Evolutionary conservation across 2,113 vertebrate species (phyloP).

Genomic region (Myiozetetes cayanensis): DNA sequence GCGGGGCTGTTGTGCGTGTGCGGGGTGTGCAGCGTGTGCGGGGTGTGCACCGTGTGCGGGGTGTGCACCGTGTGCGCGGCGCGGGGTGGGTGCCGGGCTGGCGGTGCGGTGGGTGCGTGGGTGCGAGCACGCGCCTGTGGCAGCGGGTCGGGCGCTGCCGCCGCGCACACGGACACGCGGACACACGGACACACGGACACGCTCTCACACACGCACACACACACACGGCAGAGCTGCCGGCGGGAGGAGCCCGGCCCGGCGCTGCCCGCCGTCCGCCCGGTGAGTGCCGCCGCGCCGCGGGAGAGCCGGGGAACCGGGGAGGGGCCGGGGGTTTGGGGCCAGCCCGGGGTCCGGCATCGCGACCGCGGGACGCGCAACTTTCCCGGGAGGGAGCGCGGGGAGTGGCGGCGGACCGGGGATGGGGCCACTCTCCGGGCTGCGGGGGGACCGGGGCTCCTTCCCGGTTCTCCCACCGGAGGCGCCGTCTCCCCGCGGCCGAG

Average conservation of each 20-base stretch:
- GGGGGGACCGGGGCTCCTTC: neutral
- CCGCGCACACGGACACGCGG: neutral
- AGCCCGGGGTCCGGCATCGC: neutral
- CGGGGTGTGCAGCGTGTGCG: neutral
- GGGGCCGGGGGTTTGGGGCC: too few species aligned
- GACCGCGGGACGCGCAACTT: neutral
- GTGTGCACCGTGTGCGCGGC: neutral
- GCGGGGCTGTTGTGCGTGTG: neutral
- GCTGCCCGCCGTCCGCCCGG: neutral
- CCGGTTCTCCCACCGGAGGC: neutral
- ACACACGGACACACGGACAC: neutral
- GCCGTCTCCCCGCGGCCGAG: neutral
- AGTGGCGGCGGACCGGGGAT: neutral
- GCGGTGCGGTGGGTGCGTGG: neutral
- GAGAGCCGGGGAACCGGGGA: neutral
- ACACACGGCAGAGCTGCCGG: neutral
- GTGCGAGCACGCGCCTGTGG: neutral
- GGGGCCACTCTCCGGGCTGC: neutral
- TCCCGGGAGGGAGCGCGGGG: neutral
- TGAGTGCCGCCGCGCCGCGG: neutral
- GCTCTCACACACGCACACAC: neutral
- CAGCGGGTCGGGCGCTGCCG: neutral
- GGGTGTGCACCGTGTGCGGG: neutral
- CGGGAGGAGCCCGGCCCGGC: neutral
- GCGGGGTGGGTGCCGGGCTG: neutral